Evolutionary conservation across 2,888 invertebrate genomes (phyloP).

Genomic region (Amaurobius ferox): DNA sequence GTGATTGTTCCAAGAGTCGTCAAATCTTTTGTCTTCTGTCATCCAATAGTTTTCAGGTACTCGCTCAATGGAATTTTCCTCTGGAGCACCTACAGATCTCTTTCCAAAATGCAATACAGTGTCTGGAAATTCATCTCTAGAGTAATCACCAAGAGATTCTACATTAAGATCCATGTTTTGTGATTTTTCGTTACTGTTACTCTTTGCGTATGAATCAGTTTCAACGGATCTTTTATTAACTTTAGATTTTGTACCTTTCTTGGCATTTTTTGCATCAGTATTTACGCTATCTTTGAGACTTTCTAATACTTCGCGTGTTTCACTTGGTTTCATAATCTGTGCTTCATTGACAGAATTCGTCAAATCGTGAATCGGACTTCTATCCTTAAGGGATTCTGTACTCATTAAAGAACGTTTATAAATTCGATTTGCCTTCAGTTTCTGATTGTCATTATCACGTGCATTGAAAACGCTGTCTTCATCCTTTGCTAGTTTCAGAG

Average conservation of each 20-base stretch:
- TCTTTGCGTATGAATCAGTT: neutral
- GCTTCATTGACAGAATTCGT: too few species aligned
- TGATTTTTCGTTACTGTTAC: neutral
- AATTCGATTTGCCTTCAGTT: too few species aligned
- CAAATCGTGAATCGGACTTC: too few species aligned
- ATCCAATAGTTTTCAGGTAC: neutral
- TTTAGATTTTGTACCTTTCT: neutral
- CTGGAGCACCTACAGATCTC: neutral
- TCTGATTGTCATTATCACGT: too few species aligned
- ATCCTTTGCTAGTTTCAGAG: too few species aligned
- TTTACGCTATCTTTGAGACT: too few species aligned
- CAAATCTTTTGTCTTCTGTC: neutral
- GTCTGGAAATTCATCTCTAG: neutral
- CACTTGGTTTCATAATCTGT: too few species aligned
- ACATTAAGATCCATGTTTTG: neutral
- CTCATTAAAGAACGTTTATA: too few species aligned
- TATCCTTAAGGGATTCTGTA: too few species aligned
- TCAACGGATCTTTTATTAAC: constrained; percentile 22
- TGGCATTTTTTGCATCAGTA: too few species aligned
- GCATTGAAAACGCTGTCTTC: too few species aligned
- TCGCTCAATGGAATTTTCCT: neutral
- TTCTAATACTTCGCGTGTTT: too few species aligned
- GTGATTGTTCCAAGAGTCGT: neutral
- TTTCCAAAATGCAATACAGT: constrained; percentile 37
- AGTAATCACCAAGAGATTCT: neutral